A percentile compares a stretch with the other conserved stretches of the same genome.
Evolutionary conservation across 1,140 invertebrate genomes (phyloP).

Genomic region (Philopotamus ludificatus): DNA sequence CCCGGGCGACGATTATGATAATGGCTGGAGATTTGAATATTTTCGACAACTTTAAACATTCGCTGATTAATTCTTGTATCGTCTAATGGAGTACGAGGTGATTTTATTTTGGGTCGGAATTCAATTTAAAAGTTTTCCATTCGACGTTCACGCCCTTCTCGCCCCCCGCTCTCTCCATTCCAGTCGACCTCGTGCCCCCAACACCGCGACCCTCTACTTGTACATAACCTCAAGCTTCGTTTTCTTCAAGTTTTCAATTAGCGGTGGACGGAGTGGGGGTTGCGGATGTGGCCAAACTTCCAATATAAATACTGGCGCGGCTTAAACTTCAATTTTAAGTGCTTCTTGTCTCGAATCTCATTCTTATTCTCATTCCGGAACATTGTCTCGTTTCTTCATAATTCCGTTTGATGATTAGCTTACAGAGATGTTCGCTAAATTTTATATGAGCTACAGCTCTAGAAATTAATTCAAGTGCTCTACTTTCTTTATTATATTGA

Average conservation of each 20-base stretch:
- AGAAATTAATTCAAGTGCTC: too few species aligned
- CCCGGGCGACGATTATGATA: conserved; percentile 16
- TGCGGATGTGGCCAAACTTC: not conserved
- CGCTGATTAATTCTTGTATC: conserved; percentile 13
- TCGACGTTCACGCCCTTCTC: conserved; percentile 14
- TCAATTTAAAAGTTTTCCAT: conserved; percentile 30
- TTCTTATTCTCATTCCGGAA: too few species aligned
- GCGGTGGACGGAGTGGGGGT: conserved; percentile 4
- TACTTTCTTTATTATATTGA: too few species aligned
- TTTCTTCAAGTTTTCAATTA: conserved; percentile 29
- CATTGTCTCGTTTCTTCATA: too few species aligned
- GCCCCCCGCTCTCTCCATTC: not conserved
- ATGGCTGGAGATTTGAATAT: conserved; percentile 16
- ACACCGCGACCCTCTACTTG: not conserved
- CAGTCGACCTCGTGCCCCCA: too few species aligned
- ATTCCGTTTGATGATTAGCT: too few species aligned
- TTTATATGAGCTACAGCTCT: too few species aligned
- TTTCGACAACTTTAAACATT: not conserved
- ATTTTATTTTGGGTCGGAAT: conserved; percentile 15
- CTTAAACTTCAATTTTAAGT: conserved; percentile 17
- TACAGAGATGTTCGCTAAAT: too few species aligned
- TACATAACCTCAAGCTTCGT: conserved; percentile 7
- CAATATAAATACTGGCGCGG: not conserved
- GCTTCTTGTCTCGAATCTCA: not conserved
- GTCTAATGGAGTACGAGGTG: conserved; percentile 11